These are phyloP conservation scores for Enchytraeus crypticus DNA, from an alignment of 2,888 invertebrate species.

Conservation along the genomic window DNA sequence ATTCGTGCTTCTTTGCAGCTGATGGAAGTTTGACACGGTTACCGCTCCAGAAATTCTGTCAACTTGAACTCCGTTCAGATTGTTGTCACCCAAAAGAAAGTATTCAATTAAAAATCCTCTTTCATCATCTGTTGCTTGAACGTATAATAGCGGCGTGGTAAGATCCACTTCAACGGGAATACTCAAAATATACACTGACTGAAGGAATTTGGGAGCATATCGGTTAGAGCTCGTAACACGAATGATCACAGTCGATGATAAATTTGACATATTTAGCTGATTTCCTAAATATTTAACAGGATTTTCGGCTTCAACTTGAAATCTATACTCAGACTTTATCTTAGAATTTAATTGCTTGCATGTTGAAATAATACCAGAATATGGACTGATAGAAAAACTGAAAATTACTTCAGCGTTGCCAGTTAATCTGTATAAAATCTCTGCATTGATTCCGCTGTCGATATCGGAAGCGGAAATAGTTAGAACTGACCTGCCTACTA, in stretches of 20 bases:
- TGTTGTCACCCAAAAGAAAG: not conserved
- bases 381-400: conserved; percentile 67
- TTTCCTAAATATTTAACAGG: conserved; percentile 59
- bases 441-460: conserved; percentile 78
- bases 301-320: conserved; percentile 75
- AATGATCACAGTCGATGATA: not conserved
- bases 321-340: conserved; percentile 63
- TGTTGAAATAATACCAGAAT: conserved; percentile 67
- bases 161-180: not conserved
- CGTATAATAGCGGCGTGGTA: not conserved
- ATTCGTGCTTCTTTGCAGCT: not conserved
- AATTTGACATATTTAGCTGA: not conserved
- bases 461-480: conserved; percentile 68
- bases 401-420: conserved; percentile 53
- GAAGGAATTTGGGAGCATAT: conserved; percentile 81
- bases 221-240: not conserved
- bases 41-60: not conserved
- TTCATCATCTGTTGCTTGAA: not conserved
- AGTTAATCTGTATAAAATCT: conserved; percentile 71
- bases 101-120: not conserved
- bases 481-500: conserved; percentile 58
- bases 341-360: conserved; percentile 77
- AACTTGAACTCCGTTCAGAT: not conserved
- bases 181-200: conserved; percentile 53
- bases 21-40: not conserved